A percentile compares a stretch with the other conserved stretches of the same genome.
Conservation (phyloP, 2,888 invertebrate genomes). For the Seladonia tumulorum region DNA sequence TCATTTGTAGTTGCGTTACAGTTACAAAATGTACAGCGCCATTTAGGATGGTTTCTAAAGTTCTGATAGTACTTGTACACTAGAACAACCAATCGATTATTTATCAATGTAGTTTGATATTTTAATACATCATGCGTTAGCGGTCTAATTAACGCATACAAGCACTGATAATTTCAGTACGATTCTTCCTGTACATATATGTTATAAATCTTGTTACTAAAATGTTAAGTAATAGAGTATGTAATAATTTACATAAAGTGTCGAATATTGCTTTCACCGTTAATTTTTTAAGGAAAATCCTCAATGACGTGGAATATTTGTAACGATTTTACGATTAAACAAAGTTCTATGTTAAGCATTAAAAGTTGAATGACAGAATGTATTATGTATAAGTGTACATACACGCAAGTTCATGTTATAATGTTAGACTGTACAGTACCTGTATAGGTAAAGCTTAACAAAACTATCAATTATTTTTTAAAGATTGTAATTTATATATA, state of each 20-base stretch:
- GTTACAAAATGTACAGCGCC: constrained; percentile 28
- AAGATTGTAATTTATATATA: constrained; percentile 56
- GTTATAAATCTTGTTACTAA: constrained; percentile 43
- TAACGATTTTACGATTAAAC: constrained; percentile 28
- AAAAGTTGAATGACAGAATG: constrained; percentile 7
- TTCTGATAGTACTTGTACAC: constrained; percentile 22
- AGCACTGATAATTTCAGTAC: constrained; percentile 47
- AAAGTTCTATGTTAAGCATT: constrained; percentile 17
- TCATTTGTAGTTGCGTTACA: constrained; percentile 18
- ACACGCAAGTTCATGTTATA: constrained; percentile 57
- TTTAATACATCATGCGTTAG: constrained; percentile 25
- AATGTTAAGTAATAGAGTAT: constrained; percentile 38
- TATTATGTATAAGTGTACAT: constrained; percentile 59
- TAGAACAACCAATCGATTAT: constrained; percentile 24
- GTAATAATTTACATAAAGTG: constrained; percentile 22
- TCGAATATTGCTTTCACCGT: constrained; percentile 27
- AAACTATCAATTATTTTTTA: constrained; percentile 54
- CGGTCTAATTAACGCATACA: constrained; percentile 23
- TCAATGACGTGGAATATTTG: neutral
- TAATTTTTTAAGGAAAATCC: constrained; percentile 17
- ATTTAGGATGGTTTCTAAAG: constrained; percentile 16
- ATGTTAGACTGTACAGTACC: constrained; percentile 39
- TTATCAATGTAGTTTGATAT: constrained; percentile 31
- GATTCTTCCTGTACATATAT: constrained; percentile 61
- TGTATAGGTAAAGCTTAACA: constrained; percentile 28